Conservation (phyloP, 2,888 invertebrate genomes). For the Tiliacea aurago region DNA sequence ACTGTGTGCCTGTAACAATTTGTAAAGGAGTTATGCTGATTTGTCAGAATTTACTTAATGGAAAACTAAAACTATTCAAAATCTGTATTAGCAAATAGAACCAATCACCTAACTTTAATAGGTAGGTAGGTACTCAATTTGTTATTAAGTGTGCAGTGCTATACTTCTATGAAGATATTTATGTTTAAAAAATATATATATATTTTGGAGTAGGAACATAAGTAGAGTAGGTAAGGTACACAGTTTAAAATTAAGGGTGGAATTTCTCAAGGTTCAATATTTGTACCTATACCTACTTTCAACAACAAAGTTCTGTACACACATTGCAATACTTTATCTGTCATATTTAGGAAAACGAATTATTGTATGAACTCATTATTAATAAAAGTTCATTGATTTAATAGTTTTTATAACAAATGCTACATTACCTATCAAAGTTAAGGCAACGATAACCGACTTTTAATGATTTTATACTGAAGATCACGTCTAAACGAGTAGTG, state of each 20-base stretch:
- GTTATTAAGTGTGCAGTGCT: background rate
- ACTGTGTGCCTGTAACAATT: conserved; percentile 92
- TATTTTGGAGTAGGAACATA: too few species aligned
- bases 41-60: background rate
- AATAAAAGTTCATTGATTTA: background rate
- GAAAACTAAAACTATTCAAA: conserved; percentile 2
- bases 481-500: too few species aligned
- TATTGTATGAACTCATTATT: background rate
- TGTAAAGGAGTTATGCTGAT: background rate
- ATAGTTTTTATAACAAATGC: background rate
- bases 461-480: too few species aligned
- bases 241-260: background rate
- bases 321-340: background rate
- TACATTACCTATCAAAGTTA: background rate
- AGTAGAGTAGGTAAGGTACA: background rate
- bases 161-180: too few species aligned
- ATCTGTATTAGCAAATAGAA: conserved; percentile 6
- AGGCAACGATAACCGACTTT: too few species aligned
- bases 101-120: background rate
- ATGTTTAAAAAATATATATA: too few species aligned
- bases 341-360: background rate
- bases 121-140: background rate
- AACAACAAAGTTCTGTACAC: background rate
- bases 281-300: background rate
- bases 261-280: background rate